A percentile compares a stretch with the other conserved stretches of the same genome.
Evolutionary conservation across 2,113 vertebrate species (phyloP).

Genomic region (Tautogolabrus adspersus): DNA sequence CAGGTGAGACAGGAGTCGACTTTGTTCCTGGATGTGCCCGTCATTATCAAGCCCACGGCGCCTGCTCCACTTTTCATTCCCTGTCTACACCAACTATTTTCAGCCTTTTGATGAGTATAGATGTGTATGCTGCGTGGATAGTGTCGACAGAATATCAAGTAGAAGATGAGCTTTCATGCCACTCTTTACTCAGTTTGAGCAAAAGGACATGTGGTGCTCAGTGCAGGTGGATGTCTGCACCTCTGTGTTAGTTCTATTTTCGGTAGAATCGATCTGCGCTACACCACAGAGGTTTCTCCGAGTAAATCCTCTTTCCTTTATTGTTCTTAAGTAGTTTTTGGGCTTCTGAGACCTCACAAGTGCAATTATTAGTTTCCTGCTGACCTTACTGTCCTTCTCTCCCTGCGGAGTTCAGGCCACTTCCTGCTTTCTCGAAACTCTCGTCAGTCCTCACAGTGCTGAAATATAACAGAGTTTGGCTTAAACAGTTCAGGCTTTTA

Average conservation of each 20-base stretch:
- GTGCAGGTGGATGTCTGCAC: neutral
- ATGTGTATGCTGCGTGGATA: conserved; percentile 3
- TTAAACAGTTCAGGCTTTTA: neutral
- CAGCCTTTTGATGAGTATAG: conserved; percentile 57
- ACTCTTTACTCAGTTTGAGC: conserved; percentile 9
- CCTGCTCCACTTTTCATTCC: conserved; percentile 72
- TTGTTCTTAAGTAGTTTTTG: conserved; percentile 23
- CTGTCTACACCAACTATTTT: conserved; percentile 57
- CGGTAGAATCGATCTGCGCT: conserved; percentile 34
- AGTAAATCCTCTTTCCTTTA: conserved; percentile 24
- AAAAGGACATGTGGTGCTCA: neutral
- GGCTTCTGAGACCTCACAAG: conserved; percentile 22
- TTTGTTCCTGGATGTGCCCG: conserved; percentile 58
- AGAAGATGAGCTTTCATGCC: conserved; percentile 34
- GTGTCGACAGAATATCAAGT: conserved; percentile 42
- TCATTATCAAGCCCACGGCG: conserved; percentile 59
- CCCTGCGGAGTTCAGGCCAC: conserved; percentile 23
- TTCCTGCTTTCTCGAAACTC: conserved; percentile 1
- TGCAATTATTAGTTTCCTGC: conserved; percentile 53
- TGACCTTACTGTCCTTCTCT: conserved; percentile 33
- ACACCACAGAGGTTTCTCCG: conserved; percentile 11
- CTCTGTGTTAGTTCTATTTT: conserved; percentile 32
- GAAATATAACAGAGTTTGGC: neutral
- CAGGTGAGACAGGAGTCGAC: conserved; percentile 41
- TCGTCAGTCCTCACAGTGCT: conserved; percentile 5